Evolutionary conservation across 2,113 vertebrate genomes (phyloP).

Genomic region (Aythya baeri): DNA sequence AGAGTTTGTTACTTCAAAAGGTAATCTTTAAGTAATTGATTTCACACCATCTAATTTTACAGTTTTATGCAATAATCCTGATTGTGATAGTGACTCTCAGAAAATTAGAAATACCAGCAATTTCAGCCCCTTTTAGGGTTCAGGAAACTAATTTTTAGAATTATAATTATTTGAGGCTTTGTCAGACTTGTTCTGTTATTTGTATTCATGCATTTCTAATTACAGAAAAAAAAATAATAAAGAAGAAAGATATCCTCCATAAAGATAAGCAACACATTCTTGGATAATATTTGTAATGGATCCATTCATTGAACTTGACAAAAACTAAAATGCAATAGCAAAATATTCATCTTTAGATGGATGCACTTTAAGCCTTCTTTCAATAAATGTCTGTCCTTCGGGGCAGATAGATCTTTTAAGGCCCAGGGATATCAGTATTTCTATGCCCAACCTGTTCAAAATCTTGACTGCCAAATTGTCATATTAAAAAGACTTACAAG

Average conservation of each 20-base stretch:
- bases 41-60: background rate
- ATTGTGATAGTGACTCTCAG: background rate
- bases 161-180: background rate
- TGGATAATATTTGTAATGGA: background rate
- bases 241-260: background rate
- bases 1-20: background rate
- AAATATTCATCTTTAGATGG: background rate
- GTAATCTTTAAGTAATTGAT: background rate
- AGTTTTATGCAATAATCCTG: background rate
- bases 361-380: background rate
- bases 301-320: background rate
- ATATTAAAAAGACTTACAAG: background rate
- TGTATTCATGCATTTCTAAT: background rate
- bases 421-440: background rate
- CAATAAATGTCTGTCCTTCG: background rate
- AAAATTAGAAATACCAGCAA: background rate
- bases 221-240: background rate
- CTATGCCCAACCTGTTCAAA: background rate
- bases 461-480: background rate
- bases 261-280: background rate
- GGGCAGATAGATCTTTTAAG: background rate
- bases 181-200: background rate
- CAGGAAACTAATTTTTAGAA: background rate
- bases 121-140: background rate
- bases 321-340: background rate